Evolutionary conservation across 2,888 invertebrate genomes (phyloP), one percentile per base, ranked within the genome.

Genomic region (Taenaris catops): DNA sequence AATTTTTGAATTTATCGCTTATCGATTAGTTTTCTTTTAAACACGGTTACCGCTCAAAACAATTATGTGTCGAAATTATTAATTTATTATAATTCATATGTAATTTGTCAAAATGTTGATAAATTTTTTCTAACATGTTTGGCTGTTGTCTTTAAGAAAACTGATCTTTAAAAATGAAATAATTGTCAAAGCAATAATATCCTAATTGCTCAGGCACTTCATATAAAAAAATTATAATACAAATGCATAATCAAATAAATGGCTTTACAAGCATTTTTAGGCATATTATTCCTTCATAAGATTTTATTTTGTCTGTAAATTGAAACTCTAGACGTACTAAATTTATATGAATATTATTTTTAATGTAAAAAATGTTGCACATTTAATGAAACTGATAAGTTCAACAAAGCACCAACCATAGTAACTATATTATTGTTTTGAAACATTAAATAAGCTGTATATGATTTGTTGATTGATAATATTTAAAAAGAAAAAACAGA

Each of bases 11-110:
- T 46, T 52, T 41, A 49, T 47, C 37, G 33, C 40, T 55, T 55
- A 48, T 45, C 32, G 60, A 62, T 60, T 65, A 58, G 59, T 63
- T 66, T 53, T 55, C 47, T 31, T 49, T 43, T 47, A 57, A 54
- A 55, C 53, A 48, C 52, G 43, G 49, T 35, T 39, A 31, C 24
- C 28, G 19, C 16, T 10, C 18, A 31, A 27, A 16, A 10, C 34
- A n/a, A n/a, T n/a, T n/a, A n/a, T n/a, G n/a, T n/a, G n/a, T n/a
- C n/a, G n/a, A n/a, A n/a, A n/a, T n/a, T n/a, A n/a, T n/a, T n/a
- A n/a, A n/a, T n/a, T n/a, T n/a, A n/a, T n/a, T n/a, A n/a, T n/a
- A n/a, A n/a, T n/a, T n/a, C n/a, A n/a, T n/a, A n/a, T n/a, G n/a
- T n/a, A n/a, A n/a, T n/a, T n/a, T n/a, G n/a, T n/a, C n/a, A n/a